These are phyloP conservation scores for Lycocorax pyrrhopterus DNA, from an alignment of 2,113 vertebrate species.

Conservation along the genomic window DNA sequence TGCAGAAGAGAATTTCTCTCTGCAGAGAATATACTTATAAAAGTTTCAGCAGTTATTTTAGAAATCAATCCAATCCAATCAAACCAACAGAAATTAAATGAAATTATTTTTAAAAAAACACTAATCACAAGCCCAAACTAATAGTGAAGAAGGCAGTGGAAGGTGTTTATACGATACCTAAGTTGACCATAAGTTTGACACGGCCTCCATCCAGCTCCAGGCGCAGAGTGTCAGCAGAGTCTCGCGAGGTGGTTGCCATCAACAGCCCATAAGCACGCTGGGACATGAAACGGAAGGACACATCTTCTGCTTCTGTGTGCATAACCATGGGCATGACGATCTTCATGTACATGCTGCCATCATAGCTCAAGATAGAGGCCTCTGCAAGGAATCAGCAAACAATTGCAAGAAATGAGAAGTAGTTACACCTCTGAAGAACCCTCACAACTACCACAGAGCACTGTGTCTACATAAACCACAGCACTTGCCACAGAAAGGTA, in stretches of 20 bases:
- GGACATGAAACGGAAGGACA: conserved; percentile 96
- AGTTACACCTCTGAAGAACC: neutral
- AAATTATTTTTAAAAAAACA: neutral
- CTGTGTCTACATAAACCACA: neutral
- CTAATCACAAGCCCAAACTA: conserved; percentile 74
- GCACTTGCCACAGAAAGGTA: neutral
- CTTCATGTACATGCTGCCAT: conserved; percentile 99
- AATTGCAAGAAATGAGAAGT: neutral
- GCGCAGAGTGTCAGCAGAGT: conserved; percentile 91
- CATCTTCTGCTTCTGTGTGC: conserved; percentile 95
- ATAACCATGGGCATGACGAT: conserved; percentile 90
- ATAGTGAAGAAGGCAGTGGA: conserved; percentile 14
- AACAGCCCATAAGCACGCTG: conserved; percentile 92
- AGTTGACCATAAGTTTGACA: conserved; percentile 95
- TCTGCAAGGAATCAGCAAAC: conserved; percentile 74
- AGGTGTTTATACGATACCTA: conserved; percentile 89
- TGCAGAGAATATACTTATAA: conserved; percentile 34
- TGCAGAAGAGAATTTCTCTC: conserved; percentile 66
- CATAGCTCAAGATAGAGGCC: conserved; percentile 91
- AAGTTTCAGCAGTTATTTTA: conserved; percentile 64
- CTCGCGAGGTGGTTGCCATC: conserved; percentile 91
- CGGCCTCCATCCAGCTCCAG: conserved; percentile 92
- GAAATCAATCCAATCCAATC: conserved; percentile 64
- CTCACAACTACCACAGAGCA: neutral
- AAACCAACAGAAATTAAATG: conserved; percentile 55